phyloP scores from a whole-genome alignment of 2,888 invertebrate species.

The Dusona sp. region DNA sequence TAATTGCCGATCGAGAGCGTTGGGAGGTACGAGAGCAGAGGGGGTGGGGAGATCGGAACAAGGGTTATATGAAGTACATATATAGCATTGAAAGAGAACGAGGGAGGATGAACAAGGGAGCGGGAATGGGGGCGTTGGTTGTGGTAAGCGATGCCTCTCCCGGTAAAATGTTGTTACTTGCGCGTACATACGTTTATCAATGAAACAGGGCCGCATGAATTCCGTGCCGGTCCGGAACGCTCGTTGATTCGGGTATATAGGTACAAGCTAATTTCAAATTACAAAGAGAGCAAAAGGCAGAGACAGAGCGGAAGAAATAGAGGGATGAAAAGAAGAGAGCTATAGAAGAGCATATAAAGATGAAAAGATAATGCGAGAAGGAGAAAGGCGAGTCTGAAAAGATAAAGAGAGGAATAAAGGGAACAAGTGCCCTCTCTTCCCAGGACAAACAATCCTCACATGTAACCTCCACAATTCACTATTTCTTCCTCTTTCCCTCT shows the following conservation, averaged over 20 bases:
- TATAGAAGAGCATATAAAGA: background rate
- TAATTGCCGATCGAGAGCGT: conserved; percentile 58
- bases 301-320: background rate
- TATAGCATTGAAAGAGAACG: background rate
- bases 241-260: conserved; percentile 2
- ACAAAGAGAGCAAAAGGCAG: conserved; percentile 9
- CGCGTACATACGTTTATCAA: conserved; percentile 61
- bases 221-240: conserved; percentile 36
- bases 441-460: conserved; percentile 42
- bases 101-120: conserved; percentile 3
- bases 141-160: conserved; percentile 38
- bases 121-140: background rate
- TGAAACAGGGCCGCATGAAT: conserved; percentile 60
- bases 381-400: background rate
- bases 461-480: conserved; percentile 46
- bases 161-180: conserved; percentile 57
- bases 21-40: background rate
- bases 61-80: background rate
- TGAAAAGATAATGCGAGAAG: background rate
- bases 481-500: conserved; percentile 59
- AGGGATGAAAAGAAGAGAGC: background rate
- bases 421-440: background rate
- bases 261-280: conserved; percentile 60
- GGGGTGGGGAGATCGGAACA: background rate
- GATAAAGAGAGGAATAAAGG: background rate